Conservation (phyloP, 2,797 vertebrate species). For the Sebastes oblongus region DNA sequence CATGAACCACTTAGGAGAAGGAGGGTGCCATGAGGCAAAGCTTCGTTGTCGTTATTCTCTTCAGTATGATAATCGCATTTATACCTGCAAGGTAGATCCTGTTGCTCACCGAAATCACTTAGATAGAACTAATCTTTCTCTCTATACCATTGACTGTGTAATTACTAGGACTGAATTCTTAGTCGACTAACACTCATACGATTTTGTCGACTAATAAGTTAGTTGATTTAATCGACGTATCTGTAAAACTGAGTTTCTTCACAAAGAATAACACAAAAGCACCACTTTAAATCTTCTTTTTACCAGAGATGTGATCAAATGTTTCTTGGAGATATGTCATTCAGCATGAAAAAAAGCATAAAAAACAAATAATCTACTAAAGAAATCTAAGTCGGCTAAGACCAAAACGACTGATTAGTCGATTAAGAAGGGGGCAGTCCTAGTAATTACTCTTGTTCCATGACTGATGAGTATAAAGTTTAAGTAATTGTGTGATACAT, state of each 20-base stretch:
- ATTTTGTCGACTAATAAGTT: too few species aligned
- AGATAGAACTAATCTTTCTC: not conserved
- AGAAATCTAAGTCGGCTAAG: too few species aligned
- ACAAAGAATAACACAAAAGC: too few species aligned
- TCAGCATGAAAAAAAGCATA: too few species aligned
- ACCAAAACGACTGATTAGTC: too few species aligned
- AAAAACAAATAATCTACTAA: too few species aligned
- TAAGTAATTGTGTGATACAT: conserved; percentile 4
- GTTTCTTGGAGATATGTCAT: fast-evolving
- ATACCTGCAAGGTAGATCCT: conserved; percentile 93
- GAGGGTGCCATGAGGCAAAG: conserved; percentile 89
- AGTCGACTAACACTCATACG: fast-evolving
- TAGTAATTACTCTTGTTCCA: not conserved
- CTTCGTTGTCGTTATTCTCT: conserved; percentile 94
- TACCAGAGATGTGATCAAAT: fast-evolving
- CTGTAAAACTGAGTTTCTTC: too few species aligned
- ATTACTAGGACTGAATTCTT: not conserved
- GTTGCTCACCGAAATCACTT: not conserved
- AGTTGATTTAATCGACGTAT: fast-evolving
- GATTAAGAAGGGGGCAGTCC: too few species aligned
- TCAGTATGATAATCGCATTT: conserved; percentile 96
- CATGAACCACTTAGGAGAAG: conserved; percentile 96
- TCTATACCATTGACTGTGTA: not conserved
- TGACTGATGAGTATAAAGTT: not conserved
- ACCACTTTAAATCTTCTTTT: fast-evolving